phyloP scores from a whole-genome alignment of 2,113 vertebrate genomes.

The Salvelinus alpinus region DNA sequence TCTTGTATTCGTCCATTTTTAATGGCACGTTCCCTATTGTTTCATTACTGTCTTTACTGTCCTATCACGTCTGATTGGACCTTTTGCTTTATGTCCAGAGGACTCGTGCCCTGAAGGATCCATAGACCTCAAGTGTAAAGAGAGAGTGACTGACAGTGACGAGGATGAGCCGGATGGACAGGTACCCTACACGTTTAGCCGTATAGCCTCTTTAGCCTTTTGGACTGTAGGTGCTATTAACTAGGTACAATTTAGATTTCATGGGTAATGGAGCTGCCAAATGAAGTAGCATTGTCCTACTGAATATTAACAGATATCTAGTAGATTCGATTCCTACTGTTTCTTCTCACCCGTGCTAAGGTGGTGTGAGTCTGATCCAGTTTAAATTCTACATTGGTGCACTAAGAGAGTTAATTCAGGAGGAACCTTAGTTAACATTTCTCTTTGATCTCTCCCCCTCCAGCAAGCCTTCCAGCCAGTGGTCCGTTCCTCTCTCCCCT shows the following conservation, averaged over 20 bases:
- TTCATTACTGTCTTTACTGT: too few species aligned
- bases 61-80: not conserved
- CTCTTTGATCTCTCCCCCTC: slow-evolving; percentile 30
- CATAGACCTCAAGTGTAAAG: slow-evolving; percentile 91
- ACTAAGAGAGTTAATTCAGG: not conserved
- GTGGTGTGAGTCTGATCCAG: not conserved
- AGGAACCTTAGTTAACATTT: not conserved
- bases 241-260: too few species aligned
- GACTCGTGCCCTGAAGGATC: slow-evolving; percentile 82
- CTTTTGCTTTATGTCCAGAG: slow-evolving; percentile 57
- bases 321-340: too few species aligned
- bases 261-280: too few species aligned
- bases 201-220: not conserved
- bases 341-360: not conserved
- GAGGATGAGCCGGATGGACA: slow-evolving; percentile 84
- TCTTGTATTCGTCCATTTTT: too few species aligned
- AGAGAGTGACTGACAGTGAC: slow-evolving; percentile 88
- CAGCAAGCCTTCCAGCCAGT: slow-evolving; percentile 78
- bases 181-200: slow-evolving; percentile 60
- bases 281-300: too few species aligned
- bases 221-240: too few species aligned
- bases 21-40: too few species aligned
- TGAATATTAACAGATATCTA: too few species aligned
- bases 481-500: slow-evolving; percentile 67
- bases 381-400: not conserved